A percentile compares a stretch with the other conserved stretches of the same genome.
These are phyloP conservation scores for Prionace glauca DNA, from an alignment of 2,797 vertebrate genomes.

Conservation along the genomic window DNA sequence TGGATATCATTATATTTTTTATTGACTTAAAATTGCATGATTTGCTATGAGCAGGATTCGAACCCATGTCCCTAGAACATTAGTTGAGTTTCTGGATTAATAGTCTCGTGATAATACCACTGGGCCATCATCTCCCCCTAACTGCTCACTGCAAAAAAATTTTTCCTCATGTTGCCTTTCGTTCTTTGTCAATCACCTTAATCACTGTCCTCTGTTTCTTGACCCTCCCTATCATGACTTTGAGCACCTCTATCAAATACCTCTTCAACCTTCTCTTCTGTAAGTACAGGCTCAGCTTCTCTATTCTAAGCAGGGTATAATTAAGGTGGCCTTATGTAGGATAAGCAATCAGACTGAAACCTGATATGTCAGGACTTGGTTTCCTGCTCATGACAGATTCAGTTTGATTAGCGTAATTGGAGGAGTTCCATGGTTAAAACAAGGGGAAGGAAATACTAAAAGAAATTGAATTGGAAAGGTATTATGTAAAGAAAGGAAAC, in stretches of 20 bases:
- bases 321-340: background rate
- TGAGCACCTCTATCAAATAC: no score
- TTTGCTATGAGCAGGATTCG: no score
- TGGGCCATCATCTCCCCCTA: no score
- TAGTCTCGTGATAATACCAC: no score
- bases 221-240: no score
- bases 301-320: background rate
- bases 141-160: background rate
- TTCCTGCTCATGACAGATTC: background rate
- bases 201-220: background rate
- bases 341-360: background rate
- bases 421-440: background rate
- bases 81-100: no score
- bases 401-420: background rate
- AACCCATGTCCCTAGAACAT: no score
- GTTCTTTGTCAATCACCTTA: background rate
- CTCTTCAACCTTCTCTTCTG: background rate
- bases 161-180: background rate
- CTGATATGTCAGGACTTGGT: background rate
- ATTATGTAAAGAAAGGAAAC: background rate
- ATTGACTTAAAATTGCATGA: no score
- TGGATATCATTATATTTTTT: no score
- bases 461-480: background rate
- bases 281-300: background rate
- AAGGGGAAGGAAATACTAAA: background rate